Percentiles rank a stretch among this genome's conserved stretches.
phyloP scores from a whole-genome alignment of 1,140 invertebrate species.

The Gonioctena quinquepunctata region DNA sequence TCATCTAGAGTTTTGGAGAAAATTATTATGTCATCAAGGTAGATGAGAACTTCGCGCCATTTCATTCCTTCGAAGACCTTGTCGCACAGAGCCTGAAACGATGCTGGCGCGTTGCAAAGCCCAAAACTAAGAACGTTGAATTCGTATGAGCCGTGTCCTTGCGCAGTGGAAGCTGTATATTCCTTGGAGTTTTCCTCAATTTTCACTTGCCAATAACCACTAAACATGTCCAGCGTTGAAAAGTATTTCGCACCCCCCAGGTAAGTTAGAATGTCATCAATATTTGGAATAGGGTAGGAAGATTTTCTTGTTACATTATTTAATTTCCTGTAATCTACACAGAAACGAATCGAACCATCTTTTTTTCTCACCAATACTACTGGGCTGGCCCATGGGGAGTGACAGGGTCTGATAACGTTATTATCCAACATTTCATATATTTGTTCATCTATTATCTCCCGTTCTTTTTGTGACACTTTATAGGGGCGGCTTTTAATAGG shows the following conservation, averaged over 20 bases:
- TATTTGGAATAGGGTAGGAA: conserved; percentile 56
- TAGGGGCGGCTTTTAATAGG: too few relatives aligned
- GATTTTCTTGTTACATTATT: conserved; percentile 56
- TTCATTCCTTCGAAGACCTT: conserved; percentile 27
- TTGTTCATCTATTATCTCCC: too few relatives aligned
- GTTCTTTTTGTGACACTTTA: too few relatives aligned
- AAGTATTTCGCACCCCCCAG: conserved; percentile 49
- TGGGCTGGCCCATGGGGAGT: too few relatives aligned
- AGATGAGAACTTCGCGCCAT: conserved; percentile 26
- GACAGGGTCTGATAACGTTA: too few relatives aligned
- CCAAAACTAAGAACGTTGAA: conserved; percentile 36
- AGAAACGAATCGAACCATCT: too few relatives aligned
- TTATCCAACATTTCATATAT: too few relatives aligned
- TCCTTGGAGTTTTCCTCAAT: too few relatives aligned
- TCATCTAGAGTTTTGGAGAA: neutral
- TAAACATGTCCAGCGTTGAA: conserved; percentile 51
- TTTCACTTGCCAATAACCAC: conserved; percentile 59
- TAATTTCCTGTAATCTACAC: too few relatives aligned
- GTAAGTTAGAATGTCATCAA: conserved; percentile 55
- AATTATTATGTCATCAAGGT: conserved; percentile 20
- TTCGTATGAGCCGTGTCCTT: conserved; percentile 34
- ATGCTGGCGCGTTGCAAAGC: conserved; percentile 31
- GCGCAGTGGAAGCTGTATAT: conserved; percentile 55
- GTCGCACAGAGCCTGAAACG: conserved; percentile 27
- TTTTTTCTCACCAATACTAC: too few relatives aligned